Percentiles rank a stretch among this genome's conserved stretches.
phyloP scores from a whole-genome alignment of 2,888 invertebrate species.

The Thysanoteuthis rhombus region DNA sequence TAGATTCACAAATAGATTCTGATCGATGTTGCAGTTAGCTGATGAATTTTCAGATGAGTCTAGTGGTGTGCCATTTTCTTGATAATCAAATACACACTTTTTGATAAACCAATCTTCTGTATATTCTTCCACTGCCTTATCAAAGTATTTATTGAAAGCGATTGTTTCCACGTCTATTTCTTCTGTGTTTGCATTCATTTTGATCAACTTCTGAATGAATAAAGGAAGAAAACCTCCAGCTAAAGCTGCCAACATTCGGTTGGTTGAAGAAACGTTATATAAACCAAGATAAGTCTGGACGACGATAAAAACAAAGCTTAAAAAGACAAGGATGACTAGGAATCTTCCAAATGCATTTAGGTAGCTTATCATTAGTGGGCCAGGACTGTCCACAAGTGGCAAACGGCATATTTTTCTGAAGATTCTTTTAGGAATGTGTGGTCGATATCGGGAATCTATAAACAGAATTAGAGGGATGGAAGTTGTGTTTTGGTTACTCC shows the following conservation, averaged over 20 bases:
- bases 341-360: conserved; percentile 44
- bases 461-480: background rate
- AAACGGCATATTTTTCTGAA: conserved; percentile 49
- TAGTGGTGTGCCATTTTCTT: background rate
- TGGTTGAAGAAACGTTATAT: conserved; percentile 52
- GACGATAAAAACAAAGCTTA: conserved; percentile 52
- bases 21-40: background rate
- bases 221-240: conserved; percentile 53
- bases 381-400: conserved; percentile 53
- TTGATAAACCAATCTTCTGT: background rate
- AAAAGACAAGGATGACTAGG: conserved; percentile 48
- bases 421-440: conserved; percentile 51
- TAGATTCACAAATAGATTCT: background rate
- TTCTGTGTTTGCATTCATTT: background rate
- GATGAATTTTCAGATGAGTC: background rate
- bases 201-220: conserved; percentile 43
- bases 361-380: conserved; percentile 45
- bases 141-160: background rate
- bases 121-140: background rate
- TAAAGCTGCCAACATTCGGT: conserved; percentile 51
- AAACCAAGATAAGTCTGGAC: conserved; percentile 51
- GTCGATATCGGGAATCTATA: conserved; percentile 39
- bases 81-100: background rate
- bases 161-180: background rate
- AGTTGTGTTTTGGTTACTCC: background rate